Evolutionary conservation across 1,140 invertebrate species (phyloP).

Genomic region (Branchinecta lindahli): DNA sequence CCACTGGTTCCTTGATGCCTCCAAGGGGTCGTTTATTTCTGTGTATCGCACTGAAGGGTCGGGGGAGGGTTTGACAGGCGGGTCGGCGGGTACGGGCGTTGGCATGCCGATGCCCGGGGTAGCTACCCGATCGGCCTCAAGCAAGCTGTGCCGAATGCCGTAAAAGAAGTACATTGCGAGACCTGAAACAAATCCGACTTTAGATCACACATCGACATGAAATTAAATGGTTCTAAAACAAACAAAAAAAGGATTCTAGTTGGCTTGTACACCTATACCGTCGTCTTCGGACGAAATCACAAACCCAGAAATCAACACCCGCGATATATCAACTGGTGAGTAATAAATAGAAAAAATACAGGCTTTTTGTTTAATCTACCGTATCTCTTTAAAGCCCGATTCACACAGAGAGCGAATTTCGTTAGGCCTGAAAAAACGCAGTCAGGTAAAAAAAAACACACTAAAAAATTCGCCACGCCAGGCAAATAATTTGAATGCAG

Average conservation of each 20-base stretch:
- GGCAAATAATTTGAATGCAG: too few species aligned
- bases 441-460: too few species aligned
- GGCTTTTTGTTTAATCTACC: too few species aligned
- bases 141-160: constrained; percentile 11
- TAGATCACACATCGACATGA: background rate
- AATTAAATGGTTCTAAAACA: background rate
- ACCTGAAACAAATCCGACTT: background rate
- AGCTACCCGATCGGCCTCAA: background rate
- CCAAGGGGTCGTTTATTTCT: constrained; percentile 10
- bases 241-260: background rate
- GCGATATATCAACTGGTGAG: too few species aligned
- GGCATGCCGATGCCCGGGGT: background rate
- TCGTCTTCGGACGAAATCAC: too few species aligned
- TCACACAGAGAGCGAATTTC: too few species aligned
- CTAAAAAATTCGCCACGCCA: too few species aligned
- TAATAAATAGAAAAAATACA: too few species aligned
- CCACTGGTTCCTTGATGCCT: constrained; percentile 10
- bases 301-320: too few species aligned
- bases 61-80: background rate
- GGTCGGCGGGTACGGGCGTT: background rate
- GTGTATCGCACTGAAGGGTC: constrained; percentile 1
- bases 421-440: too few species aligned
- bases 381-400: too few species aligned
- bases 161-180: constrained; percentile 14
- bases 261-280: background rate